These are phyloP conservation scores for Megalurothrips usitatus DNA, from an alignment of 2,888 invertebrate species.

Conservation along the genomic window DNA sequence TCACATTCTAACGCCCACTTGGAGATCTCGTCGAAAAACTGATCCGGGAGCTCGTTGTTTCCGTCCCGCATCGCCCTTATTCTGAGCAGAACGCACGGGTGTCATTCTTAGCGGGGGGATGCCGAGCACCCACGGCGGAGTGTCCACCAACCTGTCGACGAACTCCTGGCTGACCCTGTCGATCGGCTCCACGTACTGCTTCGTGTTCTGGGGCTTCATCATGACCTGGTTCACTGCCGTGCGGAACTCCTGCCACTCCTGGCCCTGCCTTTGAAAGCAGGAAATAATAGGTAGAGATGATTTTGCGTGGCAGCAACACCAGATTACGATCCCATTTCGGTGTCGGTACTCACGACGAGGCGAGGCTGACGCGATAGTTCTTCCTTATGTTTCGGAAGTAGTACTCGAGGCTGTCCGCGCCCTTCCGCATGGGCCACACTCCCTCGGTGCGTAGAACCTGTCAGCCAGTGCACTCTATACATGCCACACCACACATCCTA, in stretches of 20 bases:
- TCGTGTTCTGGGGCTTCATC: neutral
- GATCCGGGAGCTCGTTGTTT: slow-evolving; percentile 45
- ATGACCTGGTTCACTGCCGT: neutral
- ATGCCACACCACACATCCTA: too few relatives aligned
- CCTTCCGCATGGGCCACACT: neutral
- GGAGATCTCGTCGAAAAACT: slow-evolving; percentile 54
- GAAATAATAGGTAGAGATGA: too few relatives aligned
- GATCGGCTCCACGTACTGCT: neutral
- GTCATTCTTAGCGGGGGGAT: too few relatives aligned
- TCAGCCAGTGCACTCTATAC: too few relatives aligned
- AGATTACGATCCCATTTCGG: too few relatives aligned
- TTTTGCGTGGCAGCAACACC: too few relatives aligned
- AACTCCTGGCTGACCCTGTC: neutral
- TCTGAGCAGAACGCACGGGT: slow-evolving; percentile 41
- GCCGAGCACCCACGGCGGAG: too few relatives aligned
- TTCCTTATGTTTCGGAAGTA: neutral
- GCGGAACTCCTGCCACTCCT: neutral
- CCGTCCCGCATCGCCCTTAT: slow-evolving; percentile 44
- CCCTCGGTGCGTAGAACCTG: neutral
- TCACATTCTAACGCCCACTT: slow-evolving; percentile 61
- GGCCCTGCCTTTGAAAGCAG: neutral
- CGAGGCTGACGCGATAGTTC: neutral
- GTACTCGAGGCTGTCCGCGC: neutral
- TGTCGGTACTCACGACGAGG: neutral
- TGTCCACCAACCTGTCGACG: neutral